Percentiles rank a stretch among this genome's conserved stretches.
Evolutionary conservation across 1,140 invertebrate genomes (phyloP).

Genomic region (Bemisia tabaci): DNA sequence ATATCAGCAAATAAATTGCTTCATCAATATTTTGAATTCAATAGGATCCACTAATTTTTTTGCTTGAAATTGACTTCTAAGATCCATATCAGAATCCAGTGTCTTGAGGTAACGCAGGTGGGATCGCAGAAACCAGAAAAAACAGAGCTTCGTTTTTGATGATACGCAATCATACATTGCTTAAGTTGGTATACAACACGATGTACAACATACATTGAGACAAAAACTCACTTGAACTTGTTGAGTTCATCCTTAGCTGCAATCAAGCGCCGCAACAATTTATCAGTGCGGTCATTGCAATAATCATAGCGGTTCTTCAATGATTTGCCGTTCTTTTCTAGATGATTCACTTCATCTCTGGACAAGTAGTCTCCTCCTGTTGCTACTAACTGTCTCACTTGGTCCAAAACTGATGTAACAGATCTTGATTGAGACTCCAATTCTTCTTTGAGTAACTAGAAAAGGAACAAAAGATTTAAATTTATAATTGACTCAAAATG

Average conservation of each 20-base stretch:
- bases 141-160: too few relatives aligned
- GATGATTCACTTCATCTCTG: slow-evolving; percentile 67
- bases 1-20: too few relatives aligned
- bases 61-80: too few relatives aligned
- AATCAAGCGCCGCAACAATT: slow-evolving; percentile 56
- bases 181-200: too few relatives aligned
- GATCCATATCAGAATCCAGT: too few relatives aligned
- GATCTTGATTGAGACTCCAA: slow-evolving; percentile 72
- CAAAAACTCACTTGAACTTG: slow-evolving; percentile 53
- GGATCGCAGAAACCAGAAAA: too few relatives aligned
- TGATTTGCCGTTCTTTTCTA: slow-evolving; percentile 70
- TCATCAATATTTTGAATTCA: too few relatives aligned
- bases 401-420: slow-evolving; percentile 74
- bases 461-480: slow-evolving; percentile 17
- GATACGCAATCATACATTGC: too few relatives aligned
- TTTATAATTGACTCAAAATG: background rate
- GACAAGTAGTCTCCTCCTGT: slow-evolving; percentile 80
- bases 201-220: too few relatives aligned
- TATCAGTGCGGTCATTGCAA: slow-evolving; percentile 60
- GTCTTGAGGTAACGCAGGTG: too few relatives aligned
- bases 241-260: slow-evolving; percentile 72
- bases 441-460: slow-evolving; percentile 78
- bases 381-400: slow-evolving; percentile 78
- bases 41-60: too few relatives aligned
- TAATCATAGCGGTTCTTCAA: slow-evolving; percentile 74